Conservation (phyloP, 2,113 vertebrate genomes). For the Chionomys nivalis region DNA sequence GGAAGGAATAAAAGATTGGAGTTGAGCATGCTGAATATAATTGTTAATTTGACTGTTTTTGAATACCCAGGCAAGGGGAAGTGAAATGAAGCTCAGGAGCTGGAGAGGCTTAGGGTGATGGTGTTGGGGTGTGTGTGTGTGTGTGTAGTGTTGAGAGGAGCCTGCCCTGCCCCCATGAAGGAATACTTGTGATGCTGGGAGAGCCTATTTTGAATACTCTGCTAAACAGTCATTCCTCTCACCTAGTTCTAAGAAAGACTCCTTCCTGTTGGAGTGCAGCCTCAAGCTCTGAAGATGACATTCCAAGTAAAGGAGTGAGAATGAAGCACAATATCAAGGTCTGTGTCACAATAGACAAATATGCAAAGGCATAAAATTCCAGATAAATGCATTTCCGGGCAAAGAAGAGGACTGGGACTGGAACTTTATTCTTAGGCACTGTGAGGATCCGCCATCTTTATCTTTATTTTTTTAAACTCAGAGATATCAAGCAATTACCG, state of each 20-base stretch:
- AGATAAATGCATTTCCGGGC: conserved; percentile 1
- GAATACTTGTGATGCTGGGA: background rate
- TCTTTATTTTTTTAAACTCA: background rate
- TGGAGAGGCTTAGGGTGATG: no score
- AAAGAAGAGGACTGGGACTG: background rate
- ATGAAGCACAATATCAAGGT: background rate
- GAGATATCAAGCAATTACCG: background rate
- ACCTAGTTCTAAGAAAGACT: background rate
- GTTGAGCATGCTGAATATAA: background rate
- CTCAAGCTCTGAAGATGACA: background rate
- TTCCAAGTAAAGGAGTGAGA: background rate
- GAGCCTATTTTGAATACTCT: background rate
- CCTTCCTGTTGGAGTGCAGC: background rate
- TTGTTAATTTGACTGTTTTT: background rate
- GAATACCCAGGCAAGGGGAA: background rate
- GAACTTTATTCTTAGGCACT: background rate
- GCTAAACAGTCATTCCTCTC: background rate
- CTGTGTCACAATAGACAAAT: background rate
- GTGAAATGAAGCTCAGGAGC: no score
- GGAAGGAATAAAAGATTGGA: background rate
- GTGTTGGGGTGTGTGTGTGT: no score
- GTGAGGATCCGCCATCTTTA: background rate
- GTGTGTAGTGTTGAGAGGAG: background rate
- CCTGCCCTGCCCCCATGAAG: background rate
- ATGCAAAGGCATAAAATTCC: background rate